Evolutionary conservation across 2,113 vertebrate species (phyloP).

Genomic region (Calyptommatus sinebrachiatus): DNA sequence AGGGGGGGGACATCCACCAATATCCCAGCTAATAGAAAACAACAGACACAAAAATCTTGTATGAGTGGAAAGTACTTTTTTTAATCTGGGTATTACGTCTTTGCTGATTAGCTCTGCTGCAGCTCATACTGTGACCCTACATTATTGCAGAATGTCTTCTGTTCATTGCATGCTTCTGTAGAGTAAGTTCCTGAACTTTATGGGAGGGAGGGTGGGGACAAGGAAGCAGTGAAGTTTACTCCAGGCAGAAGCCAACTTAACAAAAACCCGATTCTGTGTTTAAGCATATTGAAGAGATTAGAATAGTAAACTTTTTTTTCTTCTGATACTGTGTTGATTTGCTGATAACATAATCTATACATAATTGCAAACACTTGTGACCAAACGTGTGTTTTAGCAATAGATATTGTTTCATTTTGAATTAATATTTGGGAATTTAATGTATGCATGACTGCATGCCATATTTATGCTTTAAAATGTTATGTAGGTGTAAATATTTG

Average conservation of each 20-base stretch:
- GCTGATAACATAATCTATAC: not conserved
- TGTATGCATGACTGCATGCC: conserved; percentile 48
- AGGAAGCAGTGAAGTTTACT: not conserved
- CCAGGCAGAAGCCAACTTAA: not conserved
- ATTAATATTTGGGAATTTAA: conserved; percentile 56
- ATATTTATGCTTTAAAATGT: not conserved
- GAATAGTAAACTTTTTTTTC: not conserved
- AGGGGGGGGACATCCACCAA: not conserved
- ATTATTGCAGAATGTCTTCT: not conserved
- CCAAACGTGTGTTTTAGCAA: not conserved
- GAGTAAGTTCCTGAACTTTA: not conserved
- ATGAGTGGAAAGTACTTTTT: not conserved
- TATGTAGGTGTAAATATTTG: not conserved
- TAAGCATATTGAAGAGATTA: not conserved
- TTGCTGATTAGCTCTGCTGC: not conserved
- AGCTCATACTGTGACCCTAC: not conserved
- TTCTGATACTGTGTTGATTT: not conserved
- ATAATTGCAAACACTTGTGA: not conserved
- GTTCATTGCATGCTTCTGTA: not conserved
- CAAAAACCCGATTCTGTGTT: not conserved
- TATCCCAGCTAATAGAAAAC: not conserved
- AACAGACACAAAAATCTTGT: not conserved
- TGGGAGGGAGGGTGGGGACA: not conserved
- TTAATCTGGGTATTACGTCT: not conserved
- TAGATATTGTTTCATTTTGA: not conserved